These are phyloP conservation scores for Dynastes grantii DNA, from an alignment of 2,888 invertebrate genomes.

Conservation along the genomic window DNA sequence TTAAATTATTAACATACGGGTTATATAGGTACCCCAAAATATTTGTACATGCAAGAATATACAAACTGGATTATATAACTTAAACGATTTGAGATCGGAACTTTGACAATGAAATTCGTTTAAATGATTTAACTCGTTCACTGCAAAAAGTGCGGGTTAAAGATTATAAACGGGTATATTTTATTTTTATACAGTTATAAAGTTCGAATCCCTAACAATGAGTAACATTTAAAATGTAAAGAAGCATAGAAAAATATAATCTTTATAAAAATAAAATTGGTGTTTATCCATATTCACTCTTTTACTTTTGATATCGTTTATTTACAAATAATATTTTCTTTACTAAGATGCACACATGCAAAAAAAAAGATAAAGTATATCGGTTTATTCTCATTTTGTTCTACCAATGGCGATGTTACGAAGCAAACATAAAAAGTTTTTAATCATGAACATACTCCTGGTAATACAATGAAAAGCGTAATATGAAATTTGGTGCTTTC, in stretches of 20 bases:
- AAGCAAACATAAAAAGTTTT: constrained; percentile 8
- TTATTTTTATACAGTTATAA: constrained; percentile 13
- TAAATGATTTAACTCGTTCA: not conserved
- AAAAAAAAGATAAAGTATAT: not conserved
- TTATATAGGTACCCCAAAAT: constrained; percentile 22
- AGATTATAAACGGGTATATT: constrained; percentile 10
- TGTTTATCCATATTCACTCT: constrained; percentile 60
- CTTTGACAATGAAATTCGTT: constrained; percentile 18
- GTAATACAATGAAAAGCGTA: not conserved
- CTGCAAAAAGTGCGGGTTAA: not conserved
- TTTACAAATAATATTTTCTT: constrained; percentile 45
- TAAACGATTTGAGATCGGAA: constrained; percentile 30
- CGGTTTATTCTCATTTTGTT: not conserved
- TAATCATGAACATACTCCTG: not conserved
- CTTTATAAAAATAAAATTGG: constrained; percentile 67
- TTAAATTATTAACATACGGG: constrained; percentile 11
- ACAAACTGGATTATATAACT: constrained; percentile 19
- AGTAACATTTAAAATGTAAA: constrained; percentile 47
- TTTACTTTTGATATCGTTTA: constrained; percentile 54
- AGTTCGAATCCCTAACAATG: constrained; percentile 38
- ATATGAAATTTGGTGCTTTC: constrained; percentile 30
- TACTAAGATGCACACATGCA: not conserved
- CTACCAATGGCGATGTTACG: not conserved
- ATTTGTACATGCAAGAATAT: constrained; percentile 22
- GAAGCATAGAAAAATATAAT: constrained; percentile 64